Conservation (phyloP, 2,113 vertebrate species). For the Microcebus lehilahytsara region DNA sequence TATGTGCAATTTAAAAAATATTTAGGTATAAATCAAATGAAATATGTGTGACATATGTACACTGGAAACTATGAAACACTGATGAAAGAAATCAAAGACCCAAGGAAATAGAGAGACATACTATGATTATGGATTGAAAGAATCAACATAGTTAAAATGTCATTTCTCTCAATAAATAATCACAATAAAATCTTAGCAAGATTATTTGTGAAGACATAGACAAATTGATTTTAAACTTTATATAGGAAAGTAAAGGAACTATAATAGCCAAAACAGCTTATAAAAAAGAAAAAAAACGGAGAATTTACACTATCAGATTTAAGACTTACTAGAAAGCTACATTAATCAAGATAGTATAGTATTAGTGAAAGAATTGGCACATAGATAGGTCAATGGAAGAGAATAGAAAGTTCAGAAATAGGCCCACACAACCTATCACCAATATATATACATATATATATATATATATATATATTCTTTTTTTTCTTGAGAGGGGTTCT, state of each 20-base stretch:
- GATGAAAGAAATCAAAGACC: background rate
- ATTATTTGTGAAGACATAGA: background rate
- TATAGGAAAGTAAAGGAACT: background rate
- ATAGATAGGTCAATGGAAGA: background rate
- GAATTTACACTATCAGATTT: background rate
- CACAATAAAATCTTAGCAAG: background rate
- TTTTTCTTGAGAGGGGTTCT: too few relatives aligned
- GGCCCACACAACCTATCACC: background rate
- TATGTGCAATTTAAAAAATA: background rate
- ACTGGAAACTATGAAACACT: background rate
- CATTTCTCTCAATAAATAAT: background rate
- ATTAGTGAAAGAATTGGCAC: background rate
- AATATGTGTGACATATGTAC: background rate
- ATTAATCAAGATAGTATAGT: background rate
- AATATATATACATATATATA: too few relatives aligned
- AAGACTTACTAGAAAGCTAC: background rate
- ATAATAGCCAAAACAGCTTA: background rate
- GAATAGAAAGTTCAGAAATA: background rate
- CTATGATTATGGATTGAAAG: background rate
- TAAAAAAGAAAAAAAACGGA: background rate
- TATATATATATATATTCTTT: too few relatives aligned
- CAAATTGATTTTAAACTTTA: background rate
- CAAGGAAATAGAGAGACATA: background rate
- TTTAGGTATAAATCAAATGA: background rate
- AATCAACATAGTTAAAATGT: background rate